Base-by-base conservation (phyloP, 2,797 vertebrate species). In the Alfaro cultratus region DNA sequence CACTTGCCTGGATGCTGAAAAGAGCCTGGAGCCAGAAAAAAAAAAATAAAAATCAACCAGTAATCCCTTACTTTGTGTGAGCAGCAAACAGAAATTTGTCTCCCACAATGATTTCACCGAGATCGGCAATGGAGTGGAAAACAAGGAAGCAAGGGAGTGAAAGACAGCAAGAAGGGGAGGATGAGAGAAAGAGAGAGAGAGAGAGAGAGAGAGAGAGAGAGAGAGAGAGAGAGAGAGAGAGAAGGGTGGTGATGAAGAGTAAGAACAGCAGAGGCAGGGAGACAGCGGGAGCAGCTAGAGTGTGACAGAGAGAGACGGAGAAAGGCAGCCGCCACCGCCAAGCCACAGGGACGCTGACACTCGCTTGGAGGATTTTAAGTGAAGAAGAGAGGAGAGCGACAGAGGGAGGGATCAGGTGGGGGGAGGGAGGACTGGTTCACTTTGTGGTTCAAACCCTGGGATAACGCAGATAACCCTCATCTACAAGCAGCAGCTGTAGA, bases 11-110 rank as follows among this genome's bases (percentile, higher is more conserved):
- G 93, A 92, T 96, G 95, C 93, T 86, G 92, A 94, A 80, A 51
- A 86, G 89, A 39, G 89, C 84, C 86, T 0, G 82, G 75, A 95
- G 95, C 94, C 93, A 91, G 86, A 26, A 46, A 70, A 70, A n/a
- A 64, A 34, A 67, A 74, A 46, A 68, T 43, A n/a, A 64, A 18
- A 96, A 96, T 96, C 96, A 96, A 94, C 95, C 95, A 92, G 95
- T 97, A 97, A 97, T 98, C 97, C 97, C 95, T 96, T 87, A 95
- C 96, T 97, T 96, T 97, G 96, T 94, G 91, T 95, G 95, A 95
- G 93, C 89, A 85, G 93, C 95, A 95, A 95, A 93, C 94, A 96
- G 95, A 96, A 95, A 96, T 94, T 94, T 94, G 94, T 95, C 94
- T 95, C 91, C 93, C 91, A 91, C 94, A 95, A 95, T 92, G 95